Evolutionary conservation across 2,888 invertebrate species (phyloP).

Genomic region (Noctua comes): DNA sequence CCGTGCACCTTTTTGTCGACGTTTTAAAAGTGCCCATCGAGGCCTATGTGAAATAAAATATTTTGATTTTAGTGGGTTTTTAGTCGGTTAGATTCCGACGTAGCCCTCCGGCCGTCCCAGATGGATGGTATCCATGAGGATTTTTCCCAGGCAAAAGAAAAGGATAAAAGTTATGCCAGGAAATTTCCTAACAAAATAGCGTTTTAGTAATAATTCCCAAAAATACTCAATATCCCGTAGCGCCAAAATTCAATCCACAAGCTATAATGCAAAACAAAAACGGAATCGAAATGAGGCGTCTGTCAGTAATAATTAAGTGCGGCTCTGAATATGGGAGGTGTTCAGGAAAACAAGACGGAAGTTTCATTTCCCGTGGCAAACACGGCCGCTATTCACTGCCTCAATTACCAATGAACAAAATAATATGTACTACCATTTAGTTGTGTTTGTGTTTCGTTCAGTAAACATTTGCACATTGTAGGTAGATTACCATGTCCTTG

Average conservation of each 20-base stretch:
- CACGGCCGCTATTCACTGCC: constrained; percentile 60
- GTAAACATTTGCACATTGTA: not conserved
- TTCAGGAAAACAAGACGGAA: constrained; percentile 63
- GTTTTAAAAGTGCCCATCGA: no score
- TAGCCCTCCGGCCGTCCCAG: not conserved
- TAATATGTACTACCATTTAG: constrained; percentile 24
- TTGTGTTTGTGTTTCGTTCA: constrained; percentile 22
- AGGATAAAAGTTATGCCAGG: not conserved
- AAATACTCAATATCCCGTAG: constrained; percentile 3
- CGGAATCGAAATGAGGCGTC: constrained; percentile 52
- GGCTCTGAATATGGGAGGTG: constrained; percentile 58
- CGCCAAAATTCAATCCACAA: constrained; percentile 4
- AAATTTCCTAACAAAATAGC: not conserved
- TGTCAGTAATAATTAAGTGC: constrained; percentile 60
- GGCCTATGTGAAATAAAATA: no score
- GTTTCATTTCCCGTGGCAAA: constrained; percentile 70
- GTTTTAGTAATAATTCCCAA: not conserved
- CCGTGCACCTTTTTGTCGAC: no score
- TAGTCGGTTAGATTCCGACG: not conserved
- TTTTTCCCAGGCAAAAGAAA: not conserved
- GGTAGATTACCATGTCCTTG: not conserved
- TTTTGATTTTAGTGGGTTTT: no score
- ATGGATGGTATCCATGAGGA: not conserved
- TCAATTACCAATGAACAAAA: constrained; percentile 66
- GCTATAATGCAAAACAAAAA: constrained; percentile 50